phyloP scores from a whole-genome alignment of 2,888 invertebrate species.

The Drosophila anomalata region DNA sequence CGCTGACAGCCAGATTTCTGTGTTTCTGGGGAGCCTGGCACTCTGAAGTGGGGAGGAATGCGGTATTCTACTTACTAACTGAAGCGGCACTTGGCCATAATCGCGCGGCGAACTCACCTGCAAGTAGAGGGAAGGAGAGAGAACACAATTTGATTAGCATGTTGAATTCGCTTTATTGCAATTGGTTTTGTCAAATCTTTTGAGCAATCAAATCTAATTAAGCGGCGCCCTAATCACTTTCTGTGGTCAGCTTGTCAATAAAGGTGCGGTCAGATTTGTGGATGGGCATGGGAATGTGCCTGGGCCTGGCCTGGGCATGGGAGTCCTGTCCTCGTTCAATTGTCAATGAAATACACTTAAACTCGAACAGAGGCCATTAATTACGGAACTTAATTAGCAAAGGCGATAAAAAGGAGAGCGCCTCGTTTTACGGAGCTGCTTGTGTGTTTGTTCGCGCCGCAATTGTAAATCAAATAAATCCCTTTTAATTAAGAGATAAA shows the following conservation, averaged over 20 bases:
- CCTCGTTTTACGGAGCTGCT: constrained; percentile 47
- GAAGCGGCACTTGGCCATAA: constrained; percentile 74
- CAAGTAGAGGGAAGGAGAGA: constrained; percentile 53
- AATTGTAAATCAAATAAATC: constrained; percentile 69
- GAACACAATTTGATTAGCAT: constrained; percentile 52
- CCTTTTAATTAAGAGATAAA: constrained; percentile 83
- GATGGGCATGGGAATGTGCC: background rate
- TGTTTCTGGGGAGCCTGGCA: background rate
- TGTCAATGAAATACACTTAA: constrained; percentile 41
- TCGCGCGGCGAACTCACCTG: constrained; percentile 80
- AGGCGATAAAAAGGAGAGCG: constrained; percentile 73
- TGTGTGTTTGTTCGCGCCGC: constrained; percentile 10
- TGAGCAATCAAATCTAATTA: constrained; percentile 77
- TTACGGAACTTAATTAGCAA: constrained; percentile 77
- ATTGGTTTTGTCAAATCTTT: constrained; percentile 62
- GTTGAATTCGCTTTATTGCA: constrained; percentile 46
- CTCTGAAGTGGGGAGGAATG: constrained; percentile 21
- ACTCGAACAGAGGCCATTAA: constrained; percentile 69
- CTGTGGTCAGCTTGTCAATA: constrained; percentile 49
- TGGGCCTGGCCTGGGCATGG: background rate
- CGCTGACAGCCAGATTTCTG: constrained; percentile 19
- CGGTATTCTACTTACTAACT: constrained; percentile 77
- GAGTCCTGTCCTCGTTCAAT: constrained; percentile 21
- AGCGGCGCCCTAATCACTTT: constrained; percentile 65
- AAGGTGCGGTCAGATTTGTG: constrained; percentile 12